phyloP scores from a whole-genome alignment of 2,113 vertebrate species.

The Cichladusa arquata region DNA sequence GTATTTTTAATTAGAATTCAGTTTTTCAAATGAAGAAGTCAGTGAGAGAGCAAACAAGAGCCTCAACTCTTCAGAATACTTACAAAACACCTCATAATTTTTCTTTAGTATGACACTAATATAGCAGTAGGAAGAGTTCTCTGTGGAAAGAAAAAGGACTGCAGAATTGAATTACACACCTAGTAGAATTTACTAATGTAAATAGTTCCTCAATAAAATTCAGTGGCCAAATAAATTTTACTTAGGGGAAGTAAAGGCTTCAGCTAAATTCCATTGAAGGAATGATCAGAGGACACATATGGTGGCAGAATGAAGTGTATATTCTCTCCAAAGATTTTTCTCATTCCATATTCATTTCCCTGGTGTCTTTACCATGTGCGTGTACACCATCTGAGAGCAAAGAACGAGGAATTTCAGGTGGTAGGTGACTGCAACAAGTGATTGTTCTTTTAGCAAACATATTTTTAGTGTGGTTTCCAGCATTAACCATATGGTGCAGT shows the following conservation, averaged over 20 bases:
- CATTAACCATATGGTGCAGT: neutral
- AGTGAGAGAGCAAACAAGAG: neutral
- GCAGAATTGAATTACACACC: neutral
- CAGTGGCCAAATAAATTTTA: neutral
- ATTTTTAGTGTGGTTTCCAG: neutral
- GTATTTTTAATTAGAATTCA: neutral
- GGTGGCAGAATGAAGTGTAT: neutral
- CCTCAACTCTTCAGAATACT: neutral
- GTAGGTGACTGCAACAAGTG: neutral
- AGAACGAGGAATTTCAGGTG: neutral
- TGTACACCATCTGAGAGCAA: neutral
- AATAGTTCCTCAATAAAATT: neutral
- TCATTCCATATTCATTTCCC: slow-evolving; percentile 34
- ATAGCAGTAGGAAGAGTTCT: neutral
- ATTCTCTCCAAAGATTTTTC: neutral
- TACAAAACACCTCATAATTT: neutral
- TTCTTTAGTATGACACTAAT: neutral
- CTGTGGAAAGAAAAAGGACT: neutral
- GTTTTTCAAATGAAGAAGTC: neutral
- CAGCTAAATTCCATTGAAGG: neutral
- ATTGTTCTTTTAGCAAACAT: slow-evolving; percentile 52
- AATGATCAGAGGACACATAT: neutral
- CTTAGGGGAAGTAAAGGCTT: neutral
- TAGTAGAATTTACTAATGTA: neutral
- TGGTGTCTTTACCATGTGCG: neutral